Evolutionary conservation across 1,140 invertebrate genomes (phyloP).

Genomic region (Penaeus chinensis): DNA sequence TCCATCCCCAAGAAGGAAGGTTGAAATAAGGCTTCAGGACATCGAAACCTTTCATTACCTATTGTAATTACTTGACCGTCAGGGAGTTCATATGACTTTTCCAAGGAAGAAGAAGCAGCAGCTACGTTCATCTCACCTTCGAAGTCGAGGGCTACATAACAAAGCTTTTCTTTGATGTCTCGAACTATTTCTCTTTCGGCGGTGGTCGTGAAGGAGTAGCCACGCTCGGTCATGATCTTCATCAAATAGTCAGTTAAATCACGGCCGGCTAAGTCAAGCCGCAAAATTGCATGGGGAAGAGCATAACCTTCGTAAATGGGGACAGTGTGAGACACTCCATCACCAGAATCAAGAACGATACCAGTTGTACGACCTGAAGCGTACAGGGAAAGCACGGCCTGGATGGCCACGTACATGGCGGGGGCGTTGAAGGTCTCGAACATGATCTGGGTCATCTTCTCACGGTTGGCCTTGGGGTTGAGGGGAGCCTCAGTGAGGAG

Average conservation of each 20-base stretch:
- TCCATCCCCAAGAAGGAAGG: too few species aligned
- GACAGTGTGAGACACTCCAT: conserved; percentile 94
- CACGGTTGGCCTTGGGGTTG: conserved; percentile 88
- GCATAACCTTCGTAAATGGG: conserved; percentile 94
- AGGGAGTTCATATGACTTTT: conserved; percentile 71
- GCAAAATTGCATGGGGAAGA: conserved; percentile 82
- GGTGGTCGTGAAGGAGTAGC: conserved; percentile 70
- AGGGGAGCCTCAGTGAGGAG: conserved; percentile 90
- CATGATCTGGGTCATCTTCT: conserved; percentile 93
- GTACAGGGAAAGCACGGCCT: conserved; percentile 90
- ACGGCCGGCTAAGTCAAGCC: conserved; percentile 72
- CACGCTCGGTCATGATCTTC: conserved; percentile 89
- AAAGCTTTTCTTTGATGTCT: conserved; percentile 92
- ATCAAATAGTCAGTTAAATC: conserved; percentile 91
- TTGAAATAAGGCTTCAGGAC: too few species aligned
- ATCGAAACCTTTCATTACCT: too few species aligned
- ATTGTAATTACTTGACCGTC: conserved; percentile 68
- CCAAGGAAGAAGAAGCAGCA: conserved; percentile 68
- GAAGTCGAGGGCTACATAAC: conserved; percentile 80
- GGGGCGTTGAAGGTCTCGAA: conserved; percentile 94
- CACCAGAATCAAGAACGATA: conserved; percentile 91
- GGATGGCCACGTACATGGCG: conserved; percentile 92
- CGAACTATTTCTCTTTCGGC: conserved; percentile 91
- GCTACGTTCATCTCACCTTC: conserved; percentile 39
- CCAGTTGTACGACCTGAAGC: conserved; percentile 94